These are phyloP conservation scores for Muscina levida DNA, from an alignment of 2,888 invertebrate species.

Conservation along the genomic window DNA sequence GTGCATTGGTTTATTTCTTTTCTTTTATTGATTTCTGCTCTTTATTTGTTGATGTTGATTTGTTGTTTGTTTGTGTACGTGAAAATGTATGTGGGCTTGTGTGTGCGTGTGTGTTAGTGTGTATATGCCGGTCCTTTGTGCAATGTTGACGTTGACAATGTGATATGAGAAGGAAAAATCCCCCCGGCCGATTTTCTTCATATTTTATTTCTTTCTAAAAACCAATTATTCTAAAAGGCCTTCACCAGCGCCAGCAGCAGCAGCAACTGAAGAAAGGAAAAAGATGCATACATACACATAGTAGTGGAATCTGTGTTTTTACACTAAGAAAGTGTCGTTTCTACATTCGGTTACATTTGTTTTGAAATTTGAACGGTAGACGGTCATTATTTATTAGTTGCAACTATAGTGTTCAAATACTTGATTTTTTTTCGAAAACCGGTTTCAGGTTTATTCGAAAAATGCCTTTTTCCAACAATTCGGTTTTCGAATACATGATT, in stretches of 20 bases:
- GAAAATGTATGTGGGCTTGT: not conserved
- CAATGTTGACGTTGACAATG: not conserved
- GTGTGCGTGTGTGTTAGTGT: not conserved
- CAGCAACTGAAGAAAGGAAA: not conserved
- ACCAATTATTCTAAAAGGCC: constrained; percentile 67
- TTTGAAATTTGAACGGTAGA: no score
- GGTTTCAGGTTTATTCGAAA: no score
- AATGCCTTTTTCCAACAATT: no score
- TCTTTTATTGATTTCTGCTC: constrained; percentile 26
- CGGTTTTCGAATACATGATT: no score
- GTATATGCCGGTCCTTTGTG: no score
- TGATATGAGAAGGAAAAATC: constrained; percentile 14
- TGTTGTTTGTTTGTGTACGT: constrained; percentile 18
- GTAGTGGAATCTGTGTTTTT: not conserved
- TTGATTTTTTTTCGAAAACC: no score
- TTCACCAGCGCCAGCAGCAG: constrained; percentile 27
- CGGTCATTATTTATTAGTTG: no score
- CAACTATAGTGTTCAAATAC: no score
- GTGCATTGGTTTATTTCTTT: constrained; percentile 12
- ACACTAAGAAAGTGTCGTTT: not conserved
- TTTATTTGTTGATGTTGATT: constrained; percentile 39
- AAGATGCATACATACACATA: constrained; percentile 31
- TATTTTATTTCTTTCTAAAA: constrained; percentile 38
- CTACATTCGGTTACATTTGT: not conserved
- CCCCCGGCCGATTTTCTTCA: constrained; percentile 30